A percentile compares a stretch with the other conserved stretches of the same genome.
phyloP scores from a whole-genome alignment of 2,797 vertebrate genomes.

The Acanthurus lineatus region DNA sequence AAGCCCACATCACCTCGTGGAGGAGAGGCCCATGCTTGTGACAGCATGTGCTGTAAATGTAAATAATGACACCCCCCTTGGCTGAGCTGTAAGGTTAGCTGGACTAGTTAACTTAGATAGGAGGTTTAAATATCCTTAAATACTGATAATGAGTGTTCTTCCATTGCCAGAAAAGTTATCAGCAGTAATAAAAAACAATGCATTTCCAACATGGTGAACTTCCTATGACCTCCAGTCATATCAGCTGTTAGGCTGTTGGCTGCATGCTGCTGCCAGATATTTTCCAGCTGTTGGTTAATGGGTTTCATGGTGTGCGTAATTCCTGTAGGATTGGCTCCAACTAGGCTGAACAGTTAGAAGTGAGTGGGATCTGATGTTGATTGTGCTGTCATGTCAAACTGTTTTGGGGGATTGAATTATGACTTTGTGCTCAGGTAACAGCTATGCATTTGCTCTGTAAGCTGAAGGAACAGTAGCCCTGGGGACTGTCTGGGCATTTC shows the following conservation, averaged over 20 bases:
- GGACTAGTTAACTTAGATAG: no score
- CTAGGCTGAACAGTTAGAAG: slow-evolving; percentile 56
- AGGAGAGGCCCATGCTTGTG: no score
- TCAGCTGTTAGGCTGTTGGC: slow-evolving; percentile 29
- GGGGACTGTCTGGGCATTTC: slow-evolving; percentile 49
- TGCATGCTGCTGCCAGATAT: slow-evolving; percentile 56
- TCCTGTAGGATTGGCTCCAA: slow-evolving; percentile 75
- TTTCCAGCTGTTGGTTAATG: slow-evolving; percentile 69
- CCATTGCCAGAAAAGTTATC: no score
- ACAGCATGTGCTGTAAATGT: no score
- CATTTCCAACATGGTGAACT: no score
- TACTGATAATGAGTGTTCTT: no score
- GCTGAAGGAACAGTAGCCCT: slow-evolving; percentile 23
- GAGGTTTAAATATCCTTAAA: no score
- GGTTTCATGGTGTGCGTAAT: slow-evolving; percentile 77
- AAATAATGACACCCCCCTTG: no score
- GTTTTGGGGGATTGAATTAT: slow-evolving; percentile 33
- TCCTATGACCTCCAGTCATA: no score
- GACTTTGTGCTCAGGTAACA: slow-evolving; percentile 33
- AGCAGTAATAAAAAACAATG: no score
- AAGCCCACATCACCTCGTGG: no score
- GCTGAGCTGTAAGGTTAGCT: no score
- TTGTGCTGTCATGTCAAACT: slow-evolving; percentile 33
- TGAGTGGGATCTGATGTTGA: slow-evolving; percentile 10
- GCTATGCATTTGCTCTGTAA: slow-evolving; percentile 38